Evolutionary conservation across 2,113 vertebrate species (phyloP).

Genomic region (Gracilinanus agilis): DNA sequence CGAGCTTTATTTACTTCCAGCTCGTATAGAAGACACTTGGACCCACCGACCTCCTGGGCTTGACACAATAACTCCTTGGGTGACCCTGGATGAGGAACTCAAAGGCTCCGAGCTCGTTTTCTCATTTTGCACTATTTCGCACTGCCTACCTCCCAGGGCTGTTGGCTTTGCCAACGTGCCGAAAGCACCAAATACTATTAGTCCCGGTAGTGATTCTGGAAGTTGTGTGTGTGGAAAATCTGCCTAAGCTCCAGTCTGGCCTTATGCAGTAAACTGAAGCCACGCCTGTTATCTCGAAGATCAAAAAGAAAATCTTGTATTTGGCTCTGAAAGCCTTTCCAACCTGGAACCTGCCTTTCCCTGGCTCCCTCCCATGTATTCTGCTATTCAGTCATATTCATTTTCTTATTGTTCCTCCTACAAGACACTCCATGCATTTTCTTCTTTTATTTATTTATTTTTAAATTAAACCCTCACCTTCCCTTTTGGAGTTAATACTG

Average conservation of each 20-base stretch:
- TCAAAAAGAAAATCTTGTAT: too few species aligned
- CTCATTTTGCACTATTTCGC: background rate
- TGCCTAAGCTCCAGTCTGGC: too few species aligned
- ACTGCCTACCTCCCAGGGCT: background rate
- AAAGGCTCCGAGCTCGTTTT: background rate
- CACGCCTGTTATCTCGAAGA: too few species aligned
- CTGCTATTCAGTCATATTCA: background rate
- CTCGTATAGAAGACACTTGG: background rate
- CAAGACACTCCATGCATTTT: background rate
- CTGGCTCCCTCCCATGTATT: background rate
- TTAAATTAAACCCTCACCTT: too few species aligned
- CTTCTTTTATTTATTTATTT: too few species aligned
- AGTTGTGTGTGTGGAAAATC: background rate
- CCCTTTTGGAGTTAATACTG: too few species aligned
- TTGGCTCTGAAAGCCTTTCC: background rate
- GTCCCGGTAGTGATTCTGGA: background rate
- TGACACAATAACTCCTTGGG: background rate
- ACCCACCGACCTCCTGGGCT: background rate
- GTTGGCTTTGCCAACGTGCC: background rate
- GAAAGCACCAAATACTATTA: background rate
- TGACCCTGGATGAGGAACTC: background rate
- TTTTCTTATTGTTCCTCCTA: background rate
- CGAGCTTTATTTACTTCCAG: background rate
- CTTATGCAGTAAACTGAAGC: too few species aligned
- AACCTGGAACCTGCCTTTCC: background rate